Evolutionary conservation across 2,888 invertebrate genomes (phyloP).

Genomic region (Gymnoscelis rufifasciata): DNA sequence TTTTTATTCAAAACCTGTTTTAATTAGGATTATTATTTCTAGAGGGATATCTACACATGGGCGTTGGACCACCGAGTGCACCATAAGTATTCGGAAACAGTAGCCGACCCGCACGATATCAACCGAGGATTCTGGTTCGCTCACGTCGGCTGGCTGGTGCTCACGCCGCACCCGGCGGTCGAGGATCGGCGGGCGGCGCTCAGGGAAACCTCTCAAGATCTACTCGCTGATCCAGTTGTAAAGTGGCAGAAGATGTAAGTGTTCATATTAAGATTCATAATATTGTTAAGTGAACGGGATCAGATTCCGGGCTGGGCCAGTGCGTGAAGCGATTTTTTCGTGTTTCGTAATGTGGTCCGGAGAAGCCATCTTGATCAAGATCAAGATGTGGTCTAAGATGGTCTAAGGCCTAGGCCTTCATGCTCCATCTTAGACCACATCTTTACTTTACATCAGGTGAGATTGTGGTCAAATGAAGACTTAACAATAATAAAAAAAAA

Average conservation of each 20-base stretch:
- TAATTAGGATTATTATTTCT: slow-evolving; percentile 34
- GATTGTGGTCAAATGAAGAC: no score
- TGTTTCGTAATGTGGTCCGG: no score
- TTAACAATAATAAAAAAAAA: no score
- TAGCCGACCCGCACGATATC: slow-evolving; percentile 91
- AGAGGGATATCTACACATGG: slow-evolving; percentile 92
- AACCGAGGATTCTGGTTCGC: slow-evolving; percentile 93
- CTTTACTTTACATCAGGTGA: no score
- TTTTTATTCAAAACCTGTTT: no score
- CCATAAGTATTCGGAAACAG: slow-evolving; percentile 92
- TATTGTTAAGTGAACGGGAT: not conserved
- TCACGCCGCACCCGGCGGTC: slow-evolving; percentile 90
- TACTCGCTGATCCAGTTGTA: slow-evolving; percentile 85
- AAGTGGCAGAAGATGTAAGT: slow-evolving; percentile 85
- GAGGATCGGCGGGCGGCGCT: slow-evolving; percentile 81
- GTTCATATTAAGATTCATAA: no score
- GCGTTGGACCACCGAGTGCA: slow-evolving; percentile 92
- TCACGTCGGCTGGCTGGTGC: slow-evolving; percentile 94
- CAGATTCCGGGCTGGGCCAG: not conserved
- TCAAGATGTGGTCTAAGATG: no score
- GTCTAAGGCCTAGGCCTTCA: no score
- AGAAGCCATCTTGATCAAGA: no score
- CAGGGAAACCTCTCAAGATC: slow-evolving; percentile 82
- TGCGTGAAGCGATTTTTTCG: no score
- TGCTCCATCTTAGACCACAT: no score